Percentiles rank a stretch among this genome's conserved stretches.
phyloP scores from a whole-genome alignment of 2,888 invertebrate species.

The Theristus sp. region DNA sequence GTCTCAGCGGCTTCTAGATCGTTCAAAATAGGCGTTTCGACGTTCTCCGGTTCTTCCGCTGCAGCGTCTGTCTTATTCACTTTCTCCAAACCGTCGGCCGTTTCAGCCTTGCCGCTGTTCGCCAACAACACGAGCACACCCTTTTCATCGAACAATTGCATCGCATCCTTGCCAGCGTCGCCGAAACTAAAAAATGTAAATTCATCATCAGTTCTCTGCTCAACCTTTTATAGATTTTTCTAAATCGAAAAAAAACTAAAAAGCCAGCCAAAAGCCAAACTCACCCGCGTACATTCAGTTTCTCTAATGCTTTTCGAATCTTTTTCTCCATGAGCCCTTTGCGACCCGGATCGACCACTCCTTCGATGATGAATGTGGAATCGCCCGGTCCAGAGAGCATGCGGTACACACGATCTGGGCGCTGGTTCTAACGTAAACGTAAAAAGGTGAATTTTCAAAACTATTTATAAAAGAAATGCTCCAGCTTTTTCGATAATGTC shows the following conservation, averaged over 20 bases:
- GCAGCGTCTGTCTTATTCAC: background rate
- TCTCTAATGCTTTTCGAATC: background rate
- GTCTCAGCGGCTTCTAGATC: background rate
- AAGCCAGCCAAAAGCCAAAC: background rate
- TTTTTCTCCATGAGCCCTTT: background rate
- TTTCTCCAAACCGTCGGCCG: background rate
- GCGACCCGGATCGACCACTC: background rate
- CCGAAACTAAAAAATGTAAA: background rate
- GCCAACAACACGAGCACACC: background rate
- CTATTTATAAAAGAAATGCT: no score
- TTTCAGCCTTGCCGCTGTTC: background rate
- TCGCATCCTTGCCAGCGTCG: background rate
- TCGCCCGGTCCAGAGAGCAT: background rate
- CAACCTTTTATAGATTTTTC: no score
- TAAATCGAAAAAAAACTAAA: background rate
- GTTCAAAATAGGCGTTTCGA: no score
- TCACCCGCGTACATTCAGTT: background rate
- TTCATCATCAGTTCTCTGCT: no score
- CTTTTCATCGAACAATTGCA: background rate
- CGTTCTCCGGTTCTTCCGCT: no score
- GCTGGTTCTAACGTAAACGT: no score
- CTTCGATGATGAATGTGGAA: background rate
- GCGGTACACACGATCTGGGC: background rate
- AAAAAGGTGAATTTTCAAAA: no score
- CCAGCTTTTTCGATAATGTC: no score